Evolutionary conservation across 2,113 vertebrate genomes (phyloP), one percentile per base, ranked within the genome.

Genomic region (Dipodomys stephensi): DNA sequence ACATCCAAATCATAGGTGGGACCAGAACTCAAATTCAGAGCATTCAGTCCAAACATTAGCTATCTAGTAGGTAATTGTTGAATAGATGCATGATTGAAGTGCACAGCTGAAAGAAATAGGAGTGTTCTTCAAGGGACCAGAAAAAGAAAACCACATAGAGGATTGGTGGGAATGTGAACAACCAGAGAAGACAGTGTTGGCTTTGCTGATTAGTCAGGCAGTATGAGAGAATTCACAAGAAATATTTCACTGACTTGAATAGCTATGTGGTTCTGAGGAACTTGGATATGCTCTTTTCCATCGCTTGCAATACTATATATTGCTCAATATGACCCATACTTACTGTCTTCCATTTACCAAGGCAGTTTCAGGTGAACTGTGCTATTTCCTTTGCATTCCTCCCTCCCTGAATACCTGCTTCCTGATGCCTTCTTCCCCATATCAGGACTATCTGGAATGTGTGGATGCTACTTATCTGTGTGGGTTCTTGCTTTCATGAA

Each of bases 81-180:
- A 71, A 62, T 88, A 64, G 35, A 19, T 12, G 12, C 88, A 10
- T 6, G 67, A 76, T 76, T 60, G 82, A 69, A 76, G 35, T 71
- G 30, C 82, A 2, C 85, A 62, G 71, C 64, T 93, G 7, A 64
- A 82, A 83, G 73, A 71, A 73, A n/a, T n/a, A 64, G 64, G 67
- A 39, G 68, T 68, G 7, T 2, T 64, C 19, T 89, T 28, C 44
- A 39, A 22, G 87, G 49, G 71, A 30, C 30, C 4, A 39, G 62
- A 85, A 69, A 76, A 85, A 83, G 32, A 53, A 77, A 88, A 44
- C 23, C 4, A 7, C 25, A 49, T 22, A 22, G 53, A 76, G 64
- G 7, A 1, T 57, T 18, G 12, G 53, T 6, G 13, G 20, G 39
- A 79, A 35, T 16, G 13, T 68, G 68, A 57, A 2, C 2, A 27